Evolutionary conservation across 1,140 invertebrate species (phyloP).

Genomic region (Ridgeia piscesae): DNA sequence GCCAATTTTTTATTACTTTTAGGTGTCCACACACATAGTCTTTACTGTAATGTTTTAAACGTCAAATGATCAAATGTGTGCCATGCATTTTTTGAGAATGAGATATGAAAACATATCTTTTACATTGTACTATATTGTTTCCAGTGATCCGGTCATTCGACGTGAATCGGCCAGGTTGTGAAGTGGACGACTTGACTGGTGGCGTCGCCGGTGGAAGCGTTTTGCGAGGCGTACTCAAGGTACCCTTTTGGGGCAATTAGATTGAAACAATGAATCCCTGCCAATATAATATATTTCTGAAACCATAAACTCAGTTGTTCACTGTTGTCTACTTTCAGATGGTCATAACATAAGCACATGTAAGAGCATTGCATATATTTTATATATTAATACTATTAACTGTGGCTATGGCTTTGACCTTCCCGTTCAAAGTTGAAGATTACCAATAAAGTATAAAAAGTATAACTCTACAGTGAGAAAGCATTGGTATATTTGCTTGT

Average conservation of each 20-base stretch:
- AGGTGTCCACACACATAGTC: too few relatives aligned
- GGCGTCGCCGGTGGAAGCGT: conserved; percentile 99
- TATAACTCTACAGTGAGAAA: not conserved
- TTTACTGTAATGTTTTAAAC: too few relatives aligned
- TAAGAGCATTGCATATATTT: not conserved
- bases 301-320: not conserved
- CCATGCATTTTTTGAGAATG: too few relatives aligned
- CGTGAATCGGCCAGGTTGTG: conserved; percentile 99
- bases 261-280: not conserved
- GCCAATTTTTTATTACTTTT: too few relatives aligned
- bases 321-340: not conserved
- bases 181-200: conserved; percentile 96
- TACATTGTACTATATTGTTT: conserved; percentile 16
- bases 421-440: too few relatives aligned
- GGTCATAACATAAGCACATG: not conserved
- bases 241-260: conserved; percentile 50
- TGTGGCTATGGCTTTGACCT: too few relatives aligned
- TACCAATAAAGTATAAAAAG: too few relatives aligned
- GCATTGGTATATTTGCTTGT: not conserved
- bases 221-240: conserved; percentile 89
- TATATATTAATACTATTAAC: not conserved
- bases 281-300: not conserved
- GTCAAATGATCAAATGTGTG: too few relatives aligned
- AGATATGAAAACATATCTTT: not conserved
- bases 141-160: conserved; percentile 97